A percentile compares a stretch with the other conserved stretches of the same genome.
Conservation (phyloP, 2,888 invertebrate species). For the Spilosoma lubricipeda region DNA sequence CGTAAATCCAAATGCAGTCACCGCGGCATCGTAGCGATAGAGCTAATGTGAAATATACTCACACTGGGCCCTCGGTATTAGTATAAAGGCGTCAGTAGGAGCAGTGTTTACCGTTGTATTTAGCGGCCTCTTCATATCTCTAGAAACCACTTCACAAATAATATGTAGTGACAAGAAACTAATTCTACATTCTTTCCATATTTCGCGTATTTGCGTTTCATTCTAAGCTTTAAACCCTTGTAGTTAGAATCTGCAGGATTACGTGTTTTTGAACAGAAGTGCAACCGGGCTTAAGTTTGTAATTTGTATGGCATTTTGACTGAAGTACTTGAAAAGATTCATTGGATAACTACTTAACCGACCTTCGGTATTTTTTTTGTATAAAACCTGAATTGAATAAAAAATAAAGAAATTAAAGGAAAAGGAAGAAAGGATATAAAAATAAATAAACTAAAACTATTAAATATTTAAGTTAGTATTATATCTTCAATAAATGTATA, state of each 20-base stretch:
- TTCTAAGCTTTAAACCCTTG: constrained; percentile 22
- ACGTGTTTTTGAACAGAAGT: constrained; percentile 9
- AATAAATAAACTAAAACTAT: background rate
- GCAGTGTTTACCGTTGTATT: constrained; percentile 71
- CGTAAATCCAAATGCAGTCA: no score
- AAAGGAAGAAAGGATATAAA: background rate
- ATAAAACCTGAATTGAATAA: background rate
- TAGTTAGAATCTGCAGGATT: constrained; percentile 24
- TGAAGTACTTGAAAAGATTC: background rate
- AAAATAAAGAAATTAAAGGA: background rate
- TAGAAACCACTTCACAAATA: constrained; percentile 67
- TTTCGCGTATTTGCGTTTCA: constrained; percentile 45
- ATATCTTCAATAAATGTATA: background rate
- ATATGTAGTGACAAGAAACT: constrained; percentile 33
- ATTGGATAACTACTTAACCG: background rate
- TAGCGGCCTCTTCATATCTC: constrained; percentile 78
- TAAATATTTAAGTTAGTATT: background rate
- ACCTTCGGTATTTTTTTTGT: background rate
- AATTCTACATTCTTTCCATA: constrained; percentile 34
- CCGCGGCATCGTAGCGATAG: no score
- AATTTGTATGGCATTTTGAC: constrained; percentile 5
- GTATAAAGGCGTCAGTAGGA: constrained; percentile 61
- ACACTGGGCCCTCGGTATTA: constrained; percentile 58
- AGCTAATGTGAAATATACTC: no score
- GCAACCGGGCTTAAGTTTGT: constrained; percentile 4